Evolutionary conservation across 2,797 vertebrate species (phyloP).

Genomic region (Mus spretus): DNA sequence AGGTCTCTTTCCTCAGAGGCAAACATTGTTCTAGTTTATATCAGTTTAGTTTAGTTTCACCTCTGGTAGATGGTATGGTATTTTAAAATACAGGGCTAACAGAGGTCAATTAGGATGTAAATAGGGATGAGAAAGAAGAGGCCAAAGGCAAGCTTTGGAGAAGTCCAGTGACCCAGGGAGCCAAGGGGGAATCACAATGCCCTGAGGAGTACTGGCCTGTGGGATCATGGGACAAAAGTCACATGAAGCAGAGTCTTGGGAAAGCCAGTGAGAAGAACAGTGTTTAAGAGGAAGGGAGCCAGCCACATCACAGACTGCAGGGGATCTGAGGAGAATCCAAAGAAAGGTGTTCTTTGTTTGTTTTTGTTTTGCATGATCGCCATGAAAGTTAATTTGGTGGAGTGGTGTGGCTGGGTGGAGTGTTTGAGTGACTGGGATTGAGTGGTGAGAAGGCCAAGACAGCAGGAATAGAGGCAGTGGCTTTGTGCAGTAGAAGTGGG

Average conservation of each 20-base stretch:
- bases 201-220: neutral
- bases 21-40: neutral
- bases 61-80: neutral
- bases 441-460: neutral
- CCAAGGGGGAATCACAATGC: neutral
- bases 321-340: neutral
- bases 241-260: neutral
- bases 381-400: neutral
- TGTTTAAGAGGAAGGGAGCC: neutral
- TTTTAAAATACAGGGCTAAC: conserved; percentile 1
- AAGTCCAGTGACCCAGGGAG: neutral
- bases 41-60: conserved; percentile 26
- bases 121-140: neutral
- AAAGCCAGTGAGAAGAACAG: neutral
- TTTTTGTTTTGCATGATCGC: neutral
- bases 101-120: neutral
- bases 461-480: neutral
- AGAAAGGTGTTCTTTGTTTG: neutral
- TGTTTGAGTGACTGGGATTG: neutral
- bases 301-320: neutral
- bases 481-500: neutral
- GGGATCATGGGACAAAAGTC: neutral
- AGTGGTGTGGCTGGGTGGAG: neutral
- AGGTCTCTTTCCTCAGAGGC: neutral
- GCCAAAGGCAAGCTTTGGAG: neutral